phyloP scores from a whole-genome alignment of 2,797 vertebrate species.

The Sternotherus odoratus region DNA sequence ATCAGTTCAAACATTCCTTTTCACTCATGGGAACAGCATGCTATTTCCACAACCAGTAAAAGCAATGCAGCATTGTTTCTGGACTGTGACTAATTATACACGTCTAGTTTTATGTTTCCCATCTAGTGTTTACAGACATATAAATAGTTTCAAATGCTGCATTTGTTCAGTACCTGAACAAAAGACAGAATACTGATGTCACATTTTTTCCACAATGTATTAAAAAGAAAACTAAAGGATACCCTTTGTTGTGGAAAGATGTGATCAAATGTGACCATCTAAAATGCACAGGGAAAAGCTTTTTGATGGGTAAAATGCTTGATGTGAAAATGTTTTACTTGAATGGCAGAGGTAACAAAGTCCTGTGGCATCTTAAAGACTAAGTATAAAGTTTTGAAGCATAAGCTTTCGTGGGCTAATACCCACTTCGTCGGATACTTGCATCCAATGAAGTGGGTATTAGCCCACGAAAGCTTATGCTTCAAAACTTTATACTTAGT shows the following conservation, averaged over 20 bases:
- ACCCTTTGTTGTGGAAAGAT: background rate
- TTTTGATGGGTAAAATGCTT: background rate
- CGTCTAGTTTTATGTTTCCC: background rate
- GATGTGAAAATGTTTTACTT: background rate
- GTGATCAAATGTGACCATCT: background rate
- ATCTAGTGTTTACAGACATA: background rate
- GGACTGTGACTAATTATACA: background rate
- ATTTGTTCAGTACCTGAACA: background rate
- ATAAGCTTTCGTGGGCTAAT: too few relatives aligned
- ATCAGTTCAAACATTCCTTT: background rate
- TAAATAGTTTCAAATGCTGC: background rate
- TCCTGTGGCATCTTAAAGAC: too few relatives aligned
- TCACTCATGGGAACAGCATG: background rate
- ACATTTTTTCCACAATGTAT: background rate
- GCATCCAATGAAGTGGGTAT: too few relatives aligned
- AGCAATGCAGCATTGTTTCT: background rate
- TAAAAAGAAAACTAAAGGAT: background rate
- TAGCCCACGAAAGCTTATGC: too few relatives aligned
- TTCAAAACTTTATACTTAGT: too few relatives aligned
- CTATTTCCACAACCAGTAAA: background rate
- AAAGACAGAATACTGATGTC: background rate
- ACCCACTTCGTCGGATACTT: too few relatives aligned
- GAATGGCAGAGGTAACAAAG: too few relatives aligned
- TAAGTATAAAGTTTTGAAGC: too few relatives aligned
- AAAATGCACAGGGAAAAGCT: background rate